Evolutionary conservation across 35 echinoderm and acorn worm genomes (phyloP), one percentile per base, ranked within the genome.

Genomic region (Acanthaster planci): DNA sequence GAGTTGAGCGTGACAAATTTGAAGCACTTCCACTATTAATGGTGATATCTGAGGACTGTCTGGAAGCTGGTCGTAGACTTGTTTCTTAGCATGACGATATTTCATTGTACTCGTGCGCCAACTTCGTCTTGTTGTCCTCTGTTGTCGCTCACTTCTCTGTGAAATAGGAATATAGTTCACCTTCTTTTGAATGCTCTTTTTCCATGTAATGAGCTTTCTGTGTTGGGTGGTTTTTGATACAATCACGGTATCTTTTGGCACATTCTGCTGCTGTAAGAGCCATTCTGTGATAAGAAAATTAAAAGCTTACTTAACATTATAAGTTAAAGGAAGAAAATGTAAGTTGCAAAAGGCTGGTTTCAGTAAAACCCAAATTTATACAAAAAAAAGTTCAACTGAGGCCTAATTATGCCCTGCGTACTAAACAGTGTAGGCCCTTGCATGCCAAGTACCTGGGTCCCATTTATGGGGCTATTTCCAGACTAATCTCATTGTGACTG

Each of bases 191-290:
- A 39, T 34, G 76, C 36, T 78, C 76, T 78, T 27, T 38, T 30
- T 78, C 23, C 76, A 76, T 30, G 68, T 76, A 76, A 18, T 76
- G 68, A 14, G 68, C 68, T 76, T 76, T 76, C 68, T 5, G 68
- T 31, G 35, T 37, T 76, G 68, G 68, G 68, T 76, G 19, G 32
- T 27, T 76, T 31, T 76, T 76, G 0, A 76, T 18, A 76, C 68
- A 31, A 8, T 76, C 27, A 76, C 68, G 68, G 32, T 76, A 76
- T 76, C 0, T 0, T 37, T 76, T 1, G 68, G 68, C 22, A 5
- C 68, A 31, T 76, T 76, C 68, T 76, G 68, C 68, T 31, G 35
- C 68, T 76, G 68, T 76, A 27, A 76, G 54, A 56, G 54, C 54
- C 54, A 56, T 56, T 56, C 54, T 56, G 54, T 56, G 54, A 56